Evolutionary conservation across 2,888 invertebrate species (phyloP).

Genomic region (Cephus pygmeus): DNA sequence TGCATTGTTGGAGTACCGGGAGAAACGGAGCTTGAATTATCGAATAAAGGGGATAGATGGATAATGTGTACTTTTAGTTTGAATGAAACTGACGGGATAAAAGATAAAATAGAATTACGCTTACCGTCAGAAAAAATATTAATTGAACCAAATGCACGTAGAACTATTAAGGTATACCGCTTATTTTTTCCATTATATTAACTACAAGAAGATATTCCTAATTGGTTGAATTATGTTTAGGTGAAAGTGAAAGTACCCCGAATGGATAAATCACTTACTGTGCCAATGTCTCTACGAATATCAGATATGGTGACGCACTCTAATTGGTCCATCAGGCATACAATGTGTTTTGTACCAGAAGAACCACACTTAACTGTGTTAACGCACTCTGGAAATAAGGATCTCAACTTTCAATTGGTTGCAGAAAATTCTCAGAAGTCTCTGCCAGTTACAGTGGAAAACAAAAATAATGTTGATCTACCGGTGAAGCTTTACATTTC

Average conservation of each 20-base stretch:
- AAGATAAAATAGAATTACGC: conserved; percentile 46
- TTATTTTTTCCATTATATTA: background rate
- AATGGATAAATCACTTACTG: conserved; percentile 51
- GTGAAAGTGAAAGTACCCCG: conserved; percentile 50
- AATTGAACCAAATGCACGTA: conserved; percentile 50
- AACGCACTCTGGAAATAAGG: conserved; percentile 34
- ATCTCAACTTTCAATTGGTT: conserved; percentile 46
- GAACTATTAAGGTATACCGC: conserved; percentile 45
- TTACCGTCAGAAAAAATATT: conserved; percentile 48
- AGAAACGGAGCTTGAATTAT: conserved; percentile 52
- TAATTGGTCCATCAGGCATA: conserved; percentile 49
- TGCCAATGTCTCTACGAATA: conserved; percentile 45
- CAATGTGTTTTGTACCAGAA: conserved; percentile 58
- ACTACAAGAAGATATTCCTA: background rate
- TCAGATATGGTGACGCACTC: conserved; percentile 57
- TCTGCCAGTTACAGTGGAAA: conserved; percentile 49
- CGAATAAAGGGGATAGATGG: conserved; percentile 58
- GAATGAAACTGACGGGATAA: conserved; percentile 53
- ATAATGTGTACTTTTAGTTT: conserved; percentile 49
- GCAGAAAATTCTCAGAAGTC: conserved; percentile 39
- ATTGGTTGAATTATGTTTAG: conserved; percentile 34
- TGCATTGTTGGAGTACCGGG: conserved; percentile 54
- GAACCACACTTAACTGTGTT: conserved; percentile 46
- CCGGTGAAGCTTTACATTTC: conserved; percentile 44
- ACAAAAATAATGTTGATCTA: conserved; percentile 53